A percentile compares a stretch with the other conserved stretches of the same genome.
Evolutionary conservation across 2,797 vertebrate species (phyloP).

Genomic region (Podargus strigoides): DNA sequence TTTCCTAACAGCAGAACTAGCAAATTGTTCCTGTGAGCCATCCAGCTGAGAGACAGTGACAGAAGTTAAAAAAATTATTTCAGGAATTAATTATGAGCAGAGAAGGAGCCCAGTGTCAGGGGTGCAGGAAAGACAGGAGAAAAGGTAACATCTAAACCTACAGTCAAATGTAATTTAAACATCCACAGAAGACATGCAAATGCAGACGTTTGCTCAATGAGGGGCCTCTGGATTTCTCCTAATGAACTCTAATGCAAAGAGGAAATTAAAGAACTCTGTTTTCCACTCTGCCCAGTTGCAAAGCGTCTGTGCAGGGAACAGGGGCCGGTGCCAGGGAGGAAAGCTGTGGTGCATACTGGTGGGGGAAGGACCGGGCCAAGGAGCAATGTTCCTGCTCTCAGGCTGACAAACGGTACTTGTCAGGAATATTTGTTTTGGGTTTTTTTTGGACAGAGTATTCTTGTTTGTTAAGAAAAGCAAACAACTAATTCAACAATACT

Average conservation of each 20-base stretch:
- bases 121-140: background rate
- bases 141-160: background rate
- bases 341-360: rapidly evolving
- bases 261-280: conserved; percentile 46
- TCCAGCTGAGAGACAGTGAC: background rate
- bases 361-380: background rate
- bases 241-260: conserved; percentile 4
- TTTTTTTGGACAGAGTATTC: background rate
- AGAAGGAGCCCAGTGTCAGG: background rate
- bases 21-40: background rate
- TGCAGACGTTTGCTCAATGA: background rate
- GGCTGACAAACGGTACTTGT: background rate
- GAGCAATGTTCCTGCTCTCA: background rate
- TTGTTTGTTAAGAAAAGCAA: background rate
- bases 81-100: background rate
- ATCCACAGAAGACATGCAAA: background rate
- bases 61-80: background rate
- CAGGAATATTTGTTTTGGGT: background rate
- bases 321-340: background rate
- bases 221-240: conserved; percentile 13
- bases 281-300: background rate
- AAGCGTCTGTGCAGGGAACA: background rate
- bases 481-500: background rate
- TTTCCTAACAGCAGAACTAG: background rate
- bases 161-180: background rate